Evolutionary conservation across 92 coral and sea anemone genomes (phyloP), one percentile per base, ranked within the genome.

Genomic region (Epizoanthus scotinus): DNA sequence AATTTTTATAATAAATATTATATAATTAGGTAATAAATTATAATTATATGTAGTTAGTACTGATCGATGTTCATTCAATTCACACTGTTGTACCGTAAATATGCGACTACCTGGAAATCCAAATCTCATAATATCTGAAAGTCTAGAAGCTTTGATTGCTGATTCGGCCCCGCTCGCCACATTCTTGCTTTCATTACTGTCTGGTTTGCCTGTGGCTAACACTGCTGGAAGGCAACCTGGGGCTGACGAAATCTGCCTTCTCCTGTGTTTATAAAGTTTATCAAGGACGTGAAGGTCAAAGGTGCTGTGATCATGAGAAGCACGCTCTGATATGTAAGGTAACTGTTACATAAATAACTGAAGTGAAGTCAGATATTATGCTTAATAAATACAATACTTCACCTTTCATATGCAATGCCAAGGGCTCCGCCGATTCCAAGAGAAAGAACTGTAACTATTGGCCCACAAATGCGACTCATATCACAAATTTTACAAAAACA

Each of bases 71-170:
- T 31, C 8, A 25, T 3, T 17, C 28, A 10, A 26, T 15, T 22
- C 54, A 13, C 25, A n/a, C 22, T 9, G 50, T 27, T 64, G 2
- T 10, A 71, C 40, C 2, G 19, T 49, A n/a, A 66, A n/a, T n/a
- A n/a, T n/a, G n/a, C n/a, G n/a, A 12, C 2, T 77, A 89, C 92
- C 87, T 77, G 96, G 96, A 66, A 79, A 91, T 38, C 97, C 97
- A 90, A 91, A 91, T 84, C 82, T 84, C 93, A 89, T 91, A 14
- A 91, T 91, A 55, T 84, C 93, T 52, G 86, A 90, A 36, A 83
- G 69, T 50, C 93, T 77, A n/a, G 70, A 55, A 15, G 79, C 79
- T 56, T 64, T 64, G 15, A 64, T 8, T 26, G 70, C 70, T 64
- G 70, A 64, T 64, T 28, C n/a, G 40, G 40, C 6, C 34, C 49